phyloP scores from a whole-genome alignment of 37 sponge, comb jelly and placozoan genomes.

The Bolinopsis microptera region DNA sequence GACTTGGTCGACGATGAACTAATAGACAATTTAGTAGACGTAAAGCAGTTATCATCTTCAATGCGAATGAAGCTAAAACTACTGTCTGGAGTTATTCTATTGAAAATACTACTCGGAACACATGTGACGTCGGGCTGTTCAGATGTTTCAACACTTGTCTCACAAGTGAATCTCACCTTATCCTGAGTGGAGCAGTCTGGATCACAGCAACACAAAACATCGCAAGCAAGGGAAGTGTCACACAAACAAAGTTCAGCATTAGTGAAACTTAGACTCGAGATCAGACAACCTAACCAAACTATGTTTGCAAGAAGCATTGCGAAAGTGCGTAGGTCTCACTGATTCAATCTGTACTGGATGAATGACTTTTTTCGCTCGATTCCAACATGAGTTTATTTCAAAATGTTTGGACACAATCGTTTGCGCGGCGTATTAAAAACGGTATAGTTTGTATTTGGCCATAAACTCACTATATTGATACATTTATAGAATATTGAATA shows the following conservation, averaged over 20 bases:
- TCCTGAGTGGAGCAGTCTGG: neutral
- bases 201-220: conserved; percentile 14
- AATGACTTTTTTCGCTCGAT: too few relatives aligned
- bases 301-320: too few relatives aligned
- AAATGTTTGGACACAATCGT: too few relatives aligned
- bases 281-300: too few relatives aligned
- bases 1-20: neutral
- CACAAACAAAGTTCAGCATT: neutral
- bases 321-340: too few relatives aligned
- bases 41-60: neutral
- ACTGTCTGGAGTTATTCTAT: neutral
- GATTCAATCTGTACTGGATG: too few relatives aligned
- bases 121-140: neutral
- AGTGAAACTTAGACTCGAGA: too few relatives aligned
- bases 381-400: too few relatives aligned
- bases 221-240: neutral
- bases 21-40: neutral
- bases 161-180: neutral
- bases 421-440: too few relatives aligned
- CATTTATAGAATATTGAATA: too few relatives aligned
- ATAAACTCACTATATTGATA: too few relatives aligned
- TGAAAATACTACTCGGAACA: neutral
- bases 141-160: neutral
- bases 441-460: too few relatives aligned
- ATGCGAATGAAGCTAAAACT: neutral